These are phyloP conservation scores for Polia nebulosa DNA, from an alignment of 2,888 invertebrate species.

Conservation along the genomic window DNA sequence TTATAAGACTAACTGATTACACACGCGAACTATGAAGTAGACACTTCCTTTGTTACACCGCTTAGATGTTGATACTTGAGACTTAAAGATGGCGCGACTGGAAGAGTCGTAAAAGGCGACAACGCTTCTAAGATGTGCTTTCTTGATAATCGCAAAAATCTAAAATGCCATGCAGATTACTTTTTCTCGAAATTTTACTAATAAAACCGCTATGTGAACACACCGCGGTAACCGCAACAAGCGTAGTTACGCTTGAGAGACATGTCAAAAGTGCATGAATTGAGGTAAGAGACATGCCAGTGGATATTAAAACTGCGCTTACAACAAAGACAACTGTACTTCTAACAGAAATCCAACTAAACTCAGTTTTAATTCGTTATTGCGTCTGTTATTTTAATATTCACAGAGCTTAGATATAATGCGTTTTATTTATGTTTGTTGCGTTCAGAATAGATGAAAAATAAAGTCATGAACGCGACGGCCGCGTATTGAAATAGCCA, in stretches of 20 bases:
- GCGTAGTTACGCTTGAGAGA: too few species aligned
- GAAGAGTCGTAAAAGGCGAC: constrained; percentile 35
- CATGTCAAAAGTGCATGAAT: too few species aligned
- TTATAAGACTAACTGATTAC: constrained; percentile 66
- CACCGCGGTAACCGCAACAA: too few species aligned
- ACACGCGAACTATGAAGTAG: constrained; percentile 46
- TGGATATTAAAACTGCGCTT: not conserved
- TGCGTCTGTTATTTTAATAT: constrained; percentile 12
- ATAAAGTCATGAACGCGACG: constrained; percentile 62
- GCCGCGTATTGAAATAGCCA: constrained; percentile 58
- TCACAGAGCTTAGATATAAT: constrained; percentile 29
- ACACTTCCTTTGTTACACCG: constrained; percentile 53
- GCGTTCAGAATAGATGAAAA: constrained; percentile 59
- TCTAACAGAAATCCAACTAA: not conserved
- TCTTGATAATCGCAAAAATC: constrained; percentile 44
- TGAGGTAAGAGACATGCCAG: too few species aligned
- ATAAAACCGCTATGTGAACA: too few species aligned
- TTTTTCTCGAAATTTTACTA: constrained; percentile 19
- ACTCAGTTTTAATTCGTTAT: constrained; percentile 8
- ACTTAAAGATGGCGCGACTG: constrained; percentile 31
- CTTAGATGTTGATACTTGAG: constrained; percentile 11
- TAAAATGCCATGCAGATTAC: constrained; percentile 27
- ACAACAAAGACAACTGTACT: not conserved
- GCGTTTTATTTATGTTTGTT: constrained; percentile 47
- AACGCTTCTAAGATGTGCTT: constrained; percentile 21